A percentile compares a stretch with the other conserved stretches of the same genome.
These are phyloP conservation scores for Lithobates pipiens DNA, from an alignment of 2,797 vertebrate genomes.

Conservation along the genomic window DNA sequence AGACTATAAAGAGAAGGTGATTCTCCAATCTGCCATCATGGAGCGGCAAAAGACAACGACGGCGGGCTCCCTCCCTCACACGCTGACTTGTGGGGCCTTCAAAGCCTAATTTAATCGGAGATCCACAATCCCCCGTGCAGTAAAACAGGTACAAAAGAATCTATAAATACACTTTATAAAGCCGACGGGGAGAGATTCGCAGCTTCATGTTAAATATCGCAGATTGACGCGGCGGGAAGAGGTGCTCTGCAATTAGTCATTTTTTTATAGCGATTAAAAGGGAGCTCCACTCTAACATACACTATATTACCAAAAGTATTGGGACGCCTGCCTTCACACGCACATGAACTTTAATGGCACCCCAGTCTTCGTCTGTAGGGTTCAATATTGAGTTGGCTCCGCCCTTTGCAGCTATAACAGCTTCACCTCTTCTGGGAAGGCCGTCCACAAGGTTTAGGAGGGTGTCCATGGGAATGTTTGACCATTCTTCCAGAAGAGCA, in stretches of 20 bases:
- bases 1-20: constrained; percentile 33
- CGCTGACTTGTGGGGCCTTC: constrained; percentile 19
- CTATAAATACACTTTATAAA: constrained; percentile 37
- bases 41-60: neutral
- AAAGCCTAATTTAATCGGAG: constrained; percentile 31
- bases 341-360: too few species aligned
- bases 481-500: too few species aligned
- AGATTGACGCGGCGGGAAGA: constrained; percentile 44
- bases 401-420: too few species aligned
- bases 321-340: too few species aligned
- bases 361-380: too few species aligned
- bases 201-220: constrained; percentile 36
- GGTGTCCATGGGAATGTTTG: too few species aligned
- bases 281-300: neutral
- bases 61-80: neutral
- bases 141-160: constrained; percentile 27
- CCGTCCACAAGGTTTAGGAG: too few species aligned
- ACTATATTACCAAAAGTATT: too few species aligned
- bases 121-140: constrained; percentile 20
- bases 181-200: constrained; percentile 22
- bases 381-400: too few species aligned
- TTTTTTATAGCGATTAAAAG: neutral
- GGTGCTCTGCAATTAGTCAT: constrained; percentile 10
- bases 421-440: too few species aligned
- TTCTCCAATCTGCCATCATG: constrained; percentile 11